Evolutionary conservation across 1,140 invertebrate species (phyloP).

Genomic region (Drosophila kikkawai): DNA sequence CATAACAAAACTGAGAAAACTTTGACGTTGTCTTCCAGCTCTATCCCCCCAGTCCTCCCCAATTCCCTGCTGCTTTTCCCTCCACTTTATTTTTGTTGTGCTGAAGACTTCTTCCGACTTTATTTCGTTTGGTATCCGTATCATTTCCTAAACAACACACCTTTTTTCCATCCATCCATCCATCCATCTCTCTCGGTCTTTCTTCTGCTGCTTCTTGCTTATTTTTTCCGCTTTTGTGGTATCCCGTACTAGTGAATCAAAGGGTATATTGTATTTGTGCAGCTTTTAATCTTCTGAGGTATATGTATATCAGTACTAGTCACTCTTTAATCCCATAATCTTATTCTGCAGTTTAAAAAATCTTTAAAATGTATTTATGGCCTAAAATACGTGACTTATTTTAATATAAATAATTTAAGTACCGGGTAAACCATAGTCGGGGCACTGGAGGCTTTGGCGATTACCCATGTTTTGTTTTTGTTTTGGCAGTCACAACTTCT

Average conservation of each 20-base stretch:
- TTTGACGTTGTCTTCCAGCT: constrained; percentile 54
- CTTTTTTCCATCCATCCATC: constrained; percentile 56
- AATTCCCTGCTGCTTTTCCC: constrained; percentile 1
- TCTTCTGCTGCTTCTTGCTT: constrained; percentile 19
- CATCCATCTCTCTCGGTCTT: constrained; percentile 29
- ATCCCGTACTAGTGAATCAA: background rate
- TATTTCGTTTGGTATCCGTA: constrained; percentile 54
- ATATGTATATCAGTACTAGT: background rate
- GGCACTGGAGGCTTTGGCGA: background rate
- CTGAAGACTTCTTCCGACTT: constrained; percentile 73
- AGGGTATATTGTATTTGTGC: background rate
- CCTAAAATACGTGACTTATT: background rate
- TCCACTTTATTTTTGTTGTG: constrained; percentile 19
- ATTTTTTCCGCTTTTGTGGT: constrained; percentile 15
- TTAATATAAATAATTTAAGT: background rate
- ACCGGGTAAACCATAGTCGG: background rate
- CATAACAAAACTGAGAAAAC: constrained; percentile 66
- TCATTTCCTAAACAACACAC: constrained; percentile 63
- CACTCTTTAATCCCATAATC: background rate
- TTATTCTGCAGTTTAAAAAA: background rate
- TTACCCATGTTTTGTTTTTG: constrained; percentile 38
- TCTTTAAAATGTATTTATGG: no score
- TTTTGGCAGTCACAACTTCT: constrained; percentile 66
- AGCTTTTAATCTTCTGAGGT: background rate
- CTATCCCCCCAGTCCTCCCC: background rate